Conservation (phyloP, 2,888 invertebrate genomes). For the Colletes collaris region DNA sequence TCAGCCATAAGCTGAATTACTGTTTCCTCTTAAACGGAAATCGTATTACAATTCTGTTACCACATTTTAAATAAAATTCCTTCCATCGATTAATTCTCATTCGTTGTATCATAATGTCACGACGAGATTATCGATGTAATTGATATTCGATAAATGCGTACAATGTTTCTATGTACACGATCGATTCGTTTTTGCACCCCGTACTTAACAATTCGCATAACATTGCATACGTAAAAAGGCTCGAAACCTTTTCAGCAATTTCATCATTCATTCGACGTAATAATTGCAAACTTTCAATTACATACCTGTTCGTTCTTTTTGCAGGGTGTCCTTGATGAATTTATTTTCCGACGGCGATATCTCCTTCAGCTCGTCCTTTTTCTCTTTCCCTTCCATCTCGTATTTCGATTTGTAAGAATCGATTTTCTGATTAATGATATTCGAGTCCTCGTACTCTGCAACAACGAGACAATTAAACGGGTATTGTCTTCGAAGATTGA, state of each 20-base stretch:
- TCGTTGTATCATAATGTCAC: neutral
- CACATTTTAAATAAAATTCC: neutral
- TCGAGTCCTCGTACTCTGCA: conserved; percentile 78
- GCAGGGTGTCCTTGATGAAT: conserved; percentile 79
- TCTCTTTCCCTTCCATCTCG: conserved; percentile 77
- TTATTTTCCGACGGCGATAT: conserved; percentile 78
- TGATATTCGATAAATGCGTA: neutral
- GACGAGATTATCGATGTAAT: conserved; percentile 9
- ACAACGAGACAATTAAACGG: neutral
- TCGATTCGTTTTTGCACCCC: conserved; percentile 71
- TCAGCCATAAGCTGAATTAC: conserved; percentile 77
- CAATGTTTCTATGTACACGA: neutral
- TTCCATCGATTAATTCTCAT: neutral
- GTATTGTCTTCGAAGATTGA: too few relatives aligned
- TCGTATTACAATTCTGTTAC: conserved; percentile 47
- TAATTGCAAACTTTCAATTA: conserved; percentile 22
- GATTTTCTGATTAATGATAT: conserved; percentile 78
- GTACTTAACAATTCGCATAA: conserved; percentile 26
- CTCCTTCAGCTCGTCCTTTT: conserved; percentile 78
- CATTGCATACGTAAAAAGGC: too few relatives aligned
- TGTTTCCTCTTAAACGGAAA: conserved; percentile 69
- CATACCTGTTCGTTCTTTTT: conserved; percentile 80
- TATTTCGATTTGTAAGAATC: conserved; percentile 76
- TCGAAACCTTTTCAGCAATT: neutral
- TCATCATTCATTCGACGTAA: conserved; percentile 14